These are phyloP conservation scores for Quadroppia sp. DNA, from an alignment of 2,888 invertebrate genomes.

Conservation along the genomic window DNA sequence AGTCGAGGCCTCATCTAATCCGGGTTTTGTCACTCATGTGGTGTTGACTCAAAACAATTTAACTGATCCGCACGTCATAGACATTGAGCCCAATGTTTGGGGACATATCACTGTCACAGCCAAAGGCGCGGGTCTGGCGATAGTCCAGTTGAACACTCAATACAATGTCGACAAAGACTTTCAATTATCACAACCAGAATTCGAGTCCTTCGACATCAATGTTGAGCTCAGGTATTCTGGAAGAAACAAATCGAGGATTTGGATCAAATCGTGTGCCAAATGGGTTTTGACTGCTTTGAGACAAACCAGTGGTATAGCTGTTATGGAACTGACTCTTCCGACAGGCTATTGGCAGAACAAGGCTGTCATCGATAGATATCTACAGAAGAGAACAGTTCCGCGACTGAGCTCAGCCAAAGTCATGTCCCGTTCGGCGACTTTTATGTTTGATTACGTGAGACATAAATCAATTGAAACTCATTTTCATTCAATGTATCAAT, in stretches of 20 bases:
- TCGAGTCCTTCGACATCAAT: constrained; percentile 55
- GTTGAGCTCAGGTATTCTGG: constrained; percentile 54
- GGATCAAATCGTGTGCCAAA: constrained; percentile 53
- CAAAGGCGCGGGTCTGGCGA: constrained; percentile 58
- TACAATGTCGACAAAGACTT: constrained; percentile 55
- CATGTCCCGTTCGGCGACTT: constrained; percentile 46
- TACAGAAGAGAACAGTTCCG: constrained; percentile 50
- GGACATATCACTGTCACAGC: constrained; percentile 58
- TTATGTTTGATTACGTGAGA: constrained; percentile 47
- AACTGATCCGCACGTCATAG: constrained; percentile 40
- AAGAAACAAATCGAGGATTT: constrained; percentile 53
- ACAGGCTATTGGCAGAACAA: constrained; percentile 57
- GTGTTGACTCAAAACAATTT: constrained; percentile 42
- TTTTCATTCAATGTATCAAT: not conserved
- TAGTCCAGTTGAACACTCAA: constrained; percentile 57
- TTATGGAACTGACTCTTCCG: constrained; percentile 55
- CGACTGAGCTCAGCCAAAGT: constrained; percentile 52
- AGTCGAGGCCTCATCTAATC: constrained; percentile 53
- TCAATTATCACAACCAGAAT: constrained; percentile 51
- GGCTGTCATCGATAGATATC: constrained; percentile 54
- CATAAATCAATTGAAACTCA: not conserved
- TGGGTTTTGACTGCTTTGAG: constrained; percentile 53
- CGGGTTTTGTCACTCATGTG: constrained; percentile 48
- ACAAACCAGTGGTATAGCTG: constrained; percentile 53
- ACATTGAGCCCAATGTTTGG: constrained; percentile 54